Conservation (phyloP, 2,888 invertebrate genomes). For the Polymixis flavicincta region DNA sequence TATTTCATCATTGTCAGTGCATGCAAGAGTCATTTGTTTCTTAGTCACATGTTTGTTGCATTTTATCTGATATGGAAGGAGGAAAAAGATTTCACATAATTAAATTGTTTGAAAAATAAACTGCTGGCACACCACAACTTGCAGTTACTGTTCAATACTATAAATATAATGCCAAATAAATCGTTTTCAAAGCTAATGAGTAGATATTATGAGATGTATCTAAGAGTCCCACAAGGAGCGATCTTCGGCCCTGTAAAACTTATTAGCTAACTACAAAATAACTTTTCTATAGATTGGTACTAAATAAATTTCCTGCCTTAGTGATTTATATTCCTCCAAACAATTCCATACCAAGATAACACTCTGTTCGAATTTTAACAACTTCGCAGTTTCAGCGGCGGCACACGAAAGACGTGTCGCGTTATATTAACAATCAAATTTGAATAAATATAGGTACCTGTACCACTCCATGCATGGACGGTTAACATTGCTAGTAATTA, state of each 20-base stretch:
- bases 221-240: not conserved
- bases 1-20: not conserved
- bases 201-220: not conserved
- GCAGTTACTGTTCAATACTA: not conserved
- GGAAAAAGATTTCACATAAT: not conserved
- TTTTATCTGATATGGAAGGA: conserved; percentile 1
- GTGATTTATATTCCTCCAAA: not conserved
- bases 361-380: conserved; percentile 13
- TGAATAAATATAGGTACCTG: conserved; percentile 69
- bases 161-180: not conserved
- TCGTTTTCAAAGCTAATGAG: not conserved
- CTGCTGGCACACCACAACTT: not conserved
- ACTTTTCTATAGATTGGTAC: not conserved
- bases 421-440: conserved; percentile 72
- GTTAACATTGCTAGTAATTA: conserved; percentile 49
- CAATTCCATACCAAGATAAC: not conserved
- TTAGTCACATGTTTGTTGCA: not conserved
- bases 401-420: conserved; percentile 63
- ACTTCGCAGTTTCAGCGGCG: conserved; percentile 61
- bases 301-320: not conserved
- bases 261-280: not conserved
- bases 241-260: not conserved
- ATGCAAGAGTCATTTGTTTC: not conserved
- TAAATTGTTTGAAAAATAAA: not conserved
- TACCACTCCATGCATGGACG: conserved; percentile 42